Base-by-base conservation (phyloP, 1,140 invertebrate species). In the Rhyzopertha dominica region DNA sequence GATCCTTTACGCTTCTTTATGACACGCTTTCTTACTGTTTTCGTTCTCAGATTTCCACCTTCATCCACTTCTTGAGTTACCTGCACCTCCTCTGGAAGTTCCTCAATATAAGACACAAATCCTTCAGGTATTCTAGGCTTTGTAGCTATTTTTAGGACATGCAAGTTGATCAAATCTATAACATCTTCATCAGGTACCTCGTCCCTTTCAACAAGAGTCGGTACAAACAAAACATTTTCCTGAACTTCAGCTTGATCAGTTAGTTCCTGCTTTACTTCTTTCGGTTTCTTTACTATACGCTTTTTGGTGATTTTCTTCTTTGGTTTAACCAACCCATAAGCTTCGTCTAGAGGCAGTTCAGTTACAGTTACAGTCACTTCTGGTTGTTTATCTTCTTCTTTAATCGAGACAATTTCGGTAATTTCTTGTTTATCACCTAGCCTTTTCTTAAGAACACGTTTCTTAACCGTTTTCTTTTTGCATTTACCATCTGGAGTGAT, bases 401-500 rank as follows among this genome's bases (percentile, higher is more conserved):
- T 47, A 29, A 62, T 47, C 1, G 56, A 60, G 1, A 56, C 53
- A 37, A 62, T 61, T 52, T 61, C 47, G 3, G 58, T 60, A 16
- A 25, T 51, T 45, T 61, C 53, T 38, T 56, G 19, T 41, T 55
- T 57, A 17, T 45, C 55, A n/a, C 49, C 59, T 34, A 52, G 48
- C 16, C 45, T 47, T 44, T 60, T 63, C 20, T 54, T 59, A 25
- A 60, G 56, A 8, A 56, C 43, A 7, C 47, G 26, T 39, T 56
- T 63, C 36, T 55, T 60, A 1, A 60, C 31, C 34, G 51, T 40
- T 43, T 53, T 56, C 39, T 53, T 63, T 36, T 50, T 55, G 17
- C 47, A 39, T 42, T 55, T 56, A 13, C 53, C 58, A 26, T 59
- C 39, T 23, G 24, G 36, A 19, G 49, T 43, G 8, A 39, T 16